Conservation (phyloP, 2,113 vertebrate species). For the Caranx melampygus region DNA sequence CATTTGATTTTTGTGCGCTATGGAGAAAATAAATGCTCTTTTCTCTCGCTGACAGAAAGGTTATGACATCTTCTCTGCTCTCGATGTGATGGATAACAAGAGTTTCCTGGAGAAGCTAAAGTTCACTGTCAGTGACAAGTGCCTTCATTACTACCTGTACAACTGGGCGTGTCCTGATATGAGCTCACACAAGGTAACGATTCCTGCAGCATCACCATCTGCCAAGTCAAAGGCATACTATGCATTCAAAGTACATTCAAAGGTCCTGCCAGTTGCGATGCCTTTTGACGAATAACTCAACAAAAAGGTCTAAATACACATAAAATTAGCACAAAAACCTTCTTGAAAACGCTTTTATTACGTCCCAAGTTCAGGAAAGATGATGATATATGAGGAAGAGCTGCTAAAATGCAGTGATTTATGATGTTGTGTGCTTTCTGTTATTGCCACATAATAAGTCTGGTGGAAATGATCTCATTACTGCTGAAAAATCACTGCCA, state of each 20-base stretch:
- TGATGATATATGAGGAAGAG: neutral
- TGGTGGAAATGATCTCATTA: neutral
- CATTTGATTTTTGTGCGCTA: conserved; percentile 1
- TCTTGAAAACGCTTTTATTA: neutral
- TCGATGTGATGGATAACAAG: conserved; percentile 95
- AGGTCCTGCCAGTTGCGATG: neutral
- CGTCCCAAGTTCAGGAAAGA: neutral
- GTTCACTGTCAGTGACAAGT: conserved; percentile 88
- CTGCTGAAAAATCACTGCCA: neutral
- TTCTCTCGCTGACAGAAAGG: conserved; percentile 84
- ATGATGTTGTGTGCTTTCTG: neutral
- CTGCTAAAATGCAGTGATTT: neutral
- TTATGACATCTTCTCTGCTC: conserved; percentile 92
- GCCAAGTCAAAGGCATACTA: conserved; percentile 1
- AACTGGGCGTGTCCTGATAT: conserved; percentile 97
- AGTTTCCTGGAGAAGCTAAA: conserved; percentile 94
- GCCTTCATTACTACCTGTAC: conserved; percentile 96
- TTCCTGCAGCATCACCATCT: neutral
- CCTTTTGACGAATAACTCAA: neutral
- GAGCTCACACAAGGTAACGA: conserved; percentile 90
- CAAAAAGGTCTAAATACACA: neutral
- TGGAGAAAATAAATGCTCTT: neutral
- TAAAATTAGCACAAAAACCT: neutral
- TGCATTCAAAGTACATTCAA: neutral
- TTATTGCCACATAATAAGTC: neutral